Evolutionary conservation across 1,140 invertebrate genomes (phyloP), one percentile per base, ranked within the genome.

Genomic region (Cheumatopsyche charites): DNA sequence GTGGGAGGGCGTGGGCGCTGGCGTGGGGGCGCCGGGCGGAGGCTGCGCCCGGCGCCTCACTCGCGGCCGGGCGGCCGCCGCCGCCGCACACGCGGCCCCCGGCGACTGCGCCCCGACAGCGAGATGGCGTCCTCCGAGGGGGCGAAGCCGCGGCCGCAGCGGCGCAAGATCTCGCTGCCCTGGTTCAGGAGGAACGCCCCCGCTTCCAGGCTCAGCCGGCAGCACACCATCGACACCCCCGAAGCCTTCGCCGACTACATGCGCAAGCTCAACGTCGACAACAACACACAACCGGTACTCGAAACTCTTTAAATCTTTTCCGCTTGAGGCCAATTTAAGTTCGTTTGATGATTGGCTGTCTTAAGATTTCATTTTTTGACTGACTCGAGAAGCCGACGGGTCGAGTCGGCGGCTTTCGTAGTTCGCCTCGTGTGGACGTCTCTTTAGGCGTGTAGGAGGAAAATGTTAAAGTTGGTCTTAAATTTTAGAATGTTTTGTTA

Each of bases 221-320:
- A 95, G 81, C 92, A 94, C 79, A 95, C 93, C 81, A 94, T 95
- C 85, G 93, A 95, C 84, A 92, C 92, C 71, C 93, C 93, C 75
- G 87, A 90, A 78, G 92, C 91, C 45, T 92, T 93, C 85, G 90
- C 91, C 77, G 88, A 88, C 69, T 83, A 88, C 75, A 84, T 90
- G 68, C 84, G 23, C 25, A 29, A 45, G 52, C 42, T 62, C 19
- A 70, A 66, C 63, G 43, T 41, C 0, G 23, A 42, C 63, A 42
- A 62, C 58, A n/a, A 15, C 45, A 4, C 45, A 13, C 12, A 26
- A 15, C 29, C 62, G 62, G 62, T 63, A 43, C 29, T n/a, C n/a
- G 42, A 43, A 43, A 7, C 7, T 9, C 42, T 43, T 43, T 43
- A 7, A 43, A 43, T 43, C 42, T 43, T 43, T 43, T 43, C 7